Evolutionary conservation across 2,113 vertebrate genomes (phyloP), one percentile per base, ranked within the genome.

Genomic region (Eulemur rufifrons): DNA sequence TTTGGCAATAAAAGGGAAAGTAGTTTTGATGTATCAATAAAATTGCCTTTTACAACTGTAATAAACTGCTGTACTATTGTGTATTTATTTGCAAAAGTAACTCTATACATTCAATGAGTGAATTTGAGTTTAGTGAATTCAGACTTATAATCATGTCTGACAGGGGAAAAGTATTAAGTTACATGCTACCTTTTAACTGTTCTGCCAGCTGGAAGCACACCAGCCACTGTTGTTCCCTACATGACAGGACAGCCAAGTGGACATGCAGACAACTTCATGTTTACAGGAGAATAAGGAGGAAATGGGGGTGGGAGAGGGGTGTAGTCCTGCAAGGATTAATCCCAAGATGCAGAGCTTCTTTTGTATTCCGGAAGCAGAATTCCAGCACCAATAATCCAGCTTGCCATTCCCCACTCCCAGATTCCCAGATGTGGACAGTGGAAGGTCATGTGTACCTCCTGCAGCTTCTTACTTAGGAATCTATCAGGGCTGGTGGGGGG

Each of bases 171-270:
- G 91, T 0, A 94, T 91, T 91, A 98, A 98, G 94, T 95, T 42
- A 71, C 61, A 86, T 3, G 77, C 96, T 96, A 98, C 98, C 97
- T 97, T 98, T 96, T n/a, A 0, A 96, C 86, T 91, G 87, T 86
- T 96, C 89, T 96, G 96, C 97, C 98, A 98, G 96, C 88, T 98
- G 97, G 97, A 98, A 96, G 93, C 45, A 92, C 8, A 94, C 96
- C 97, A 98, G 96, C 96, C 97, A 90, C 94, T 96, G 95, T 98
- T 98, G 95, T 80, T 96, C 47, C 0, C 32, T 96, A 97, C 63
- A 69, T 97, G 96, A 97, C 18, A 39, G 5, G 95, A 98, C 91
- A 96, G 90, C 93, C 85, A 95, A 96, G 21, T 42, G 96, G 90
- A 94, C 96, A 97, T 97, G 95, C 93, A 91, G 71, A 97, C 54